Base-by-base conservation (phyloP, 2,113 vertebrate genomes). In the Otis tarda region DNA sequence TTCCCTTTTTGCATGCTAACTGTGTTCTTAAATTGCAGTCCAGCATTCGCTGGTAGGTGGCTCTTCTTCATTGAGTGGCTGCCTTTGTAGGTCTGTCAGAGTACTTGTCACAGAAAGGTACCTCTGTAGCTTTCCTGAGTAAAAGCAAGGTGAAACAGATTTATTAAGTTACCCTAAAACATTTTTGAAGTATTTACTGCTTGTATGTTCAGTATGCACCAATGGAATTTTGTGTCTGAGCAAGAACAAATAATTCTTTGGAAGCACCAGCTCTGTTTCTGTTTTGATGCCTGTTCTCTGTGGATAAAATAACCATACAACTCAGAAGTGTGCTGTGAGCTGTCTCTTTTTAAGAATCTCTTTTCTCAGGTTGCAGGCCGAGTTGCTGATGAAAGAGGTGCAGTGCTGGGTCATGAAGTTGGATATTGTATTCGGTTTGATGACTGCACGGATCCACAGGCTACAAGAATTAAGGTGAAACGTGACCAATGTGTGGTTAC, bases 361-460 rank as follows among this genome's bases (percentile, higher is more conserved):
- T 92, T 80, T 90, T 79, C 45, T 79, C 81, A 99, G 99, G 99
- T 99, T 91, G 98, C 99, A 74, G 98, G 98, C 70, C 98, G 99
- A 79, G 98, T 99, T 59, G 99, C 99, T 65, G 99, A 99, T 81
- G 99, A 99, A 77, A 98, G 99, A 33, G 99, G 99, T 3, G 99
- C 99, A 2, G 96, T 99, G 78, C 89, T 99, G 90, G 99, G 99
- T 17, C 99, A 99, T 4, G 99, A 99, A 93, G 99, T 99, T 95
- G 99, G 99, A 67, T 99, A 99, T 88, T 99, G 98, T 70, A 99
- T 99, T 96, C 98, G 99, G 14, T 99, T 99, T 85, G 99, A 99
- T 14, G 99, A 99, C 98, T 99, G 99, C 97, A 99, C 99, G 0
- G 98, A 99, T 92, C 98, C 98, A 4, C 98, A 99, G 21, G 98